Conservation (phyloP, 2,888 invertebrate species). For the Acheta domesticus region DNA sequence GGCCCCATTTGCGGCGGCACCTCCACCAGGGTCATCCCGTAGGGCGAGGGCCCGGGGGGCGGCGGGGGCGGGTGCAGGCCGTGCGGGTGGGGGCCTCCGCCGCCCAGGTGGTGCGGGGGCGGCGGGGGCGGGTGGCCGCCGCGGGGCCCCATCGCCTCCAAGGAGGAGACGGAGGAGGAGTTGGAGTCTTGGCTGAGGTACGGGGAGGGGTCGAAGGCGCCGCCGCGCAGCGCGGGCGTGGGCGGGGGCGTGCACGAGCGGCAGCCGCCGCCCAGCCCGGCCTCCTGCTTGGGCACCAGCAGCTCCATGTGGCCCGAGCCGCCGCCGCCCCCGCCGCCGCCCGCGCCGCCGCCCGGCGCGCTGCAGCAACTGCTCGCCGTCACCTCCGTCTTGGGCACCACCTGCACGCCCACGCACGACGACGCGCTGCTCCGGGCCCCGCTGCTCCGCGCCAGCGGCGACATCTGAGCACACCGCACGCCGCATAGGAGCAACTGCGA, state of each 20-base stretch:
- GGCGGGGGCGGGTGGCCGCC: slow-evolving; percentile 49
- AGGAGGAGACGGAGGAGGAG: slow-evolving; percentile 64
- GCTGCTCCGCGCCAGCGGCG: slow-evolving; percentile 45
- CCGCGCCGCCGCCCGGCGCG: slow-evolving; percentile 54
- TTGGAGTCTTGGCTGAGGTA: slow-evolving; percentile 68
- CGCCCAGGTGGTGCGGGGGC: slow-evolving; percentile 44
- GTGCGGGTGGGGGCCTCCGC: slow-evolving; percentile 44
- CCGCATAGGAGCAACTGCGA: too few relatives aligned
- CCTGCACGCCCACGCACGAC: slow-evolving; percentile 45
- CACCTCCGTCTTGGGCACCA: slow-evolving; percentile 67
- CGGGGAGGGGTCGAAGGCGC: slow-evolving; percentile 51
- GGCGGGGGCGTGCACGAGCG: slow-evolving; percentile 53
- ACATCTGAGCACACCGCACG: slow-evolving; percentile 40
- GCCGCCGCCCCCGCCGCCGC: slow-evolving; percentile 57
- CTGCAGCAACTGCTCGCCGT: slow-evolving; percentile 49
- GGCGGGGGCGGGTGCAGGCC: slow-evolving; percentile 47
- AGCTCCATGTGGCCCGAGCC: slow-evolving; percentile 42
- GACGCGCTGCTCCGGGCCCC: slow-evolving; percentile 47
- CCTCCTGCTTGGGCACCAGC: slow-evolving; percentile 60
- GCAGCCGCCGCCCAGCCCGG: slow-evolving; percentile 41
- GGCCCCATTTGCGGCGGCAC: slow-evolving; percentile 57
- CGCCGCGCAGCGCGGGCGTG: slow-evolving; percentile 49
- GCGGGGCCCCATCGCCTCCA: slow-evolving; percentile 57
- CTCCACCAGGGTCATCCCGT: slow-evolving; percentile 39
- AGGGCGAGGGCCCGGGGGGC: slow-evolving; percentile 46